Conservation (phyloP, 2,113 vertebrate species). For the Octodon degus region DNA sequence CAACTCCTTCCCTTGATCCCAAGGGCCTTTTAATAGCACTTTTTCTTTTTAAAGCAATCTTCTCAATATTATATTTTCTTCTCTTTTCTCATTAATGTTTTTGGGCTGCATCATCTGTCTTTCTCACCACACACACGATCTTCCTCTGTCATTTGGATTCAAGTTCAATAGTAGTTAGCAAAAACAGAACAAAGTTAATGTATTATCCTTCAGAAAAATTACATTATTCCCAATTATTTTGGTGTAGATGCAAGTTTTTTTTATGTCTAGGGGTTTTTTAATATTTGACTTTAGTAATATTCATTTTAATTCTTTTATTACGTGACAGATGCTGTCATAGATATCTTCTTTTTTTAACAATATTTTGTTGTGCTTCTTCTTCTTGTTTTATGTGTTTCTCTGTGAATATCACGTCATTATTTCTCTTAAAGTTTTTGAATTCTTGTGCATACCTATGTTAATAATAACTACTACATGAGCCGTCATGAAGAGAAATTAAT, state of each 20-base stretch:
- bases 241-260: conserved; percentile 5
- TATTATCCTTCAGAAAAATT: not conserved
- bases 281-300: conserved; percentile 54
- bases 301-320: not conserved
- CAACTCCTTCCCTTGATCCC: not conserved
- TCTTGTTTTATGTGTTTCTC: not conserved
- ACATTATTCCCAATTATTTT: conserved; percentile 30
- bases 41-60: not conserved
- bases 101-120: not conserved
- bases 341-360: conserved; percentile 27
- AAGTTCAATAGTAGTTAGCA: conserved; percentile 2
- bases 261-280: not conserved
- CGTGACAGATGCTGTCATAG: not conserved
- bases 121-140: not conserved
- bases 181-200: conserved; percentile 21
- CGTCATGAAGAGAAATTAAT: not conserved
- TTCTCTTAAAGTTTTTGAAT: conserved; percentile 31
- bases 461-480: not conserved
- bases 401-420: conserved; percentile 23
- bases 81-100: not conserved
- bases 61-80: not conserved
- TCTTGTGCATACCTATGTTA: conserved; percentile 33
- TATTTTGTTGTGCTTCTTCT: conserved; percentile 48
- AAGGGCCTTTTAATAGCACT: not conserved
- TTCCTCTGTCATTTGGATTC: not conserved